Conservation (phyloP, 2,888 invertebrate genomes). For the Orgyia antiqua region DNA sequence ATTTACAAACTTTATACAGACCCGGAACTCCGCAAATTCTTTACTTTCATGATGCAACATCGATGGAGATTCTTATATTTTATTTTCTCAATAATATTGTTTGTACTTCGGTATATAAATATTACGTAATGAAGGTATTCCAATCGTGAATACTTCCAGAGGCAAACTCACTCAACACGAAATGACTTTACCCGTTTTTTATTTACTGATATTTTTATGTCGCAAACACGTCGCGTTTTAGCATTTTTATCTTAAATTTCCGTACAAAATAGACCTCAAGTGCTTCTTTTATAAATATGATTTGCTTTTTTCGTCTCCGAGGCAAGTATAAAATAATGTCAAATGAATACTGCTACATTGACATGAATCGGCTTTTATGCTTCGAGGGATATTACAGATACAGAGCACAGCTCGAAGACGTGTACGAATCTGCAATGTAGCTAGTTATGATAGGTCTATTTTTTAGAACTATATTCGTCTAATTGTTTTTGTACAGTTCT, state of each 20-base stretch:
- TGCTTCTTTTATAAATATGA: slow-evolving; percentile 48
- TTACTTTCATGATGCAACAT: slow-evolving; percentile 10
- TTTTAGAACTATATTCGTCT: too few relatives aligned
- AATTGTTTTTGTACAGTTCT: too few relatives aligned
- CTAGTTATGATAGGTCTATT: too few relatives aligned
- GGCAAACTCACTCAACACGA: slow-evolving; percentile 22
- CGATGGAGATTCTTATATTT: slow-evolving; percentile 6
- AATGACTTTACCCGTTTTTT: slow-evolving; percentile 29
- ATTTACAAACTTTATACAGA: slow-evolving; percentile 10
- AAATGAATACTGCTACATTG: slow-evolving; percentile 36
- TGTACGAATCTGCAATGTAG: too few relatives aligned
- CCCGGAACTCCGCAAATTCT: slow-evolving; percentile 14
- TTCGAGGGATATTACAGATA: slow-evolving; percentile 44
- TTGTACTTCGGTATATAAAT: slow-evolving; percentile 24
- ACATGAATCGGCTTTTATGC: slow-evolving; percentile 66
- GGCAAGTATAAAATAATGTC: slow-evolving; percentile 49
- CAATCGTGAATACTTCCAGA: slow-evolving; percentile 8
- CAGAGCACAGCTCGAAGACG: too few relatives aligned
- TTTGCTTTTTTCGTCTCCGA: slow-evolving; percentile 45
- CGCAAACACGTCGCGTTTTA: slow-evolving; percentile 31
- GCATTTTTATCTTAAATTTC: slow-evolving; percentile 46
- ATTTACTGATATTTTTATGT: slow-evolving; percentile 32
- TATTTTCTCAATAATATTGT: slow-evolving; percentile 7
- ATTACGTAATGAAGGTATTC: neutral
- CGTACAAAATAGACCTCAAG: slow-evolving; percentile 38